Percentiles rank a stretch among this genome's conserved stretches.
Evolutionary conservation across 2,888 invertebrate genomes (phyloP).

Genomic region (Callinectes sapidus): DNA sequence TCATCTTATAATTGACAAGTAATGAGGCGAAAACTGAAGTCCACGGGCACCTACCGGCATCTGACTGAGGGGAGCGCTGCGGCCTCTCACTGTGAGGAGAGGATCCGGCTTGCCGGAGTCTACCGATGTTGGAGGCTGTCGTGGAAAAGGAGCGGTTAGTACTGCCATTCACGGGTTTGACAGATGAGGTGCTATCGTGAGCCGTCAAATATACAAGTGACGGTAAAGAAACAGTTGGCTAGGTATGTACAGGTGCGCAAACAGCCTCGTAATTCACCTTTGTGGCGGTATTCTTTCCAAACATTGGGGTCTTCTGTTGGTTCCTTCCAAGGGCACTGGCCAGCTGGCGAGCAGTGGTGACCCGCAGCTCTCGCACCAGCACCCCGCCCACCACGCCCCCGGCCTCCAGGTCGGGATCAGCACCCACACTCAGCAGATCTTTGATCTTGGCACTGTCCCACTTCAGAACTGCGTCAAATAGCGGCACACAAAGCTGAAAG

Average conservation of each 20-base stretch:
- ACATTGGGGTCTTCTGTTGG: neutral
- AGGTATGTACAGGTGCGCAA: neutral
- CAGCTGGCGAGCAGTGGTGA: conserved; percentile 28
- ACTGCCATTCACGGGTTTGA: neutral
- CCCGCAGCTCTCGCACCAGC: conserved; percentile 22
- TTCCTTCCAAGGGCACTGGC: neutral
- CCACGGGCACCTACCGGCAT: neutral
- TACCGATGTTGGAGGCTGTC: neutral
- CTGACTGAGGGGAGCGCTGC: neutral
- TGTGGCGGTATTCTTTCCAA: neutral
- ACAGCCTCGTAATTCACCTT: neutral
- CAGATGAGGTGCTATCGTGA: neutral
- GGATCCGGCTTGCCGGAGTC: neutral
- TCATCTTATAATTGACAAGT: neutral
- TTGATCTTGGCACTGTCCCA: neutral
- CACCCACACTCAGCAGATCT: neutral
- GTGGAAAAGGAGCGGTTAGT: neutral
- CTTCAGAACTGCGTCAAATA: conserved; percentile 30
- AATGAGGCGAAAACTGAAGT: neutral
- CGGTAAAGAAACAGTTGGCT: neutral
- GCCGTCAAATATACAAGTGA: neutral
- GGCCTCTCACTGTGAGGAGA: neutral
- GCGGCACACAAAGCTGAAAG: conserved; percentile 27
- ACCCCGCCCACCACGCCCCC: neutral
- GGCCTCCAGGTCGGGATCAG: neutral